These are phyloP conservation scores for Standfussiana lucernea DNA, from an alignment of 2,888 invertebrate species.

Conservation along the genomic window DNA sequence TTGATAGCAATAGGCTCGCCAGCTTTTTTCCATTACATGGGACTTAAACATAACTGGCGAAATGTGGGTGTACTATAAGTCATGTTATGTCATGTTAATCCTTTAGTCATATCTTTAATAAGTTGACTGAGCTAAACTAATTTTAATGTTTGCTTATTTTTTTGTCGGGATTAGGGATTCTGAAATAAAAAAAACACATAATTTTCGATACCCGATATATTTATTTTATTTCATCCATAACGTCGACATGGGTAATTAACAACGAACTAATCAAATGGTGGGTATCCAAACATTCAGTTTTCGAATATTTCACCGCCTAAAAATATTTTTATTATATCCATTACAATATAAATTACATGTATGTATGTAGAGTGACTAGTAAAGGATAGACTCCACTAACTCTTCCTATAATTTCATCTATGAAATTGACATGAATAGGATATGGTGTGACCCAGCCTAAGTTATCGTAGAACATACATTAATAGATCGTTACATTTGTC, in stretches of 20 bases:
- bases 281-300: slow-evolving; percentile 83
- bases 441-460: slow-evolving; percentile 80
- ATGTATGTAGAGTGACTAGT: slow-evolving; percentile 86
- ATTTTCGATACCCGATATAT: slow-evolving; percentile 82
- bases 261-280: slow-evolving; percentile 84
- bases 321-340: slow-evolving; percentile 73
- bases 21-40: not conserved
- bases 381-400: slow-evolving; percentile 70
- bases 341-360: slow-evolving; percentile 77
- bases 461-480: slow-evolving; percentile 62
- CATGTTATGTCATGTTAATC: too few species aligned
- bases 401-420: slow-evolving; percentile 72
- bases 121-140: not conserved
- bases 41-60: not conserved
- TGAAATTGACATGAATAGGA: slow-evolving; percentile 69
- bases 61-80: too few species aligned
- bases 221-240: slow-evolving; percentile 84
- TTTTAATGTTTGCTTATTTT: not conserved
- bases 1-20: not conserved
- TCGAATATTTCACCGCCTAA: slow-evolving; percentile 78
- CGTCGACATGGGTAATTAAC: slow-evolving; percentile 82
- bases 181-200: slow-evolving; percentile 64
- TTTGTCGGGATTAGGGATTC: not conserved
- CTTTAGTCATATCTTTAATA: too few species aligned
- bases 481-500: slow-evolving; percentile 66